Evolutionary conservation across 2,888 invertebrate species (phyloP), one percentile per base, ranked within the genome.

Genomic region (Caenorhabditis parvicauda): DNA sequence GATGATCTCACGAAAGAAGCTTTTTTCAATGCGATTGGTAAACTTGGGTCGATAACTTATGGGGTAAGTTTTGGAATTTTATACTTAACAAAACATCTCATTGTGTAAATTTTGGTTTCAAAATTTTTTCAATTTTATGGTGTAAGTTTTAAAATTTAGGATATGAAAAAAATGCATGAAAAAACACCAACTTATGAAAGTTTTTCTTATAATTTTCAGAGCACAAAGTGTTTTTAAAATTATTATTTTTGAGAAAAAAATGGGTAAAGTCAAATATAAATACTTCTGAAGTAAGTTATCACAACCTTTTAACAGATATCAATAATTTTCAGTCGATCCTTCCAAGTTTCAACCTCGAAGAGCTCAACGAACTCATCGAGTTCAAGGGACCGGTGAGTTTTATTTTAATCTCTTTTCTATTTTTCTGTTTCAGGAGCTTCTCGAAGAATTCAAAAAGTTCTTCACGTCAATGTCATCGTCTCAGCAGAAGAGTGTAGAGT

Each of bases 341-440:
- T 17, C 63, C 64, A 7, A 55, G 55, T 7, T 43, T 70, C 28
- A 54, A 29, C 2, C 47, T 42, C 41, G 69, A 69, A 39, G 70
- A 74, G 52, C 66, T 73, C 59, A 57, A 54, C 14, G 74, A 74
- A 42, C 48, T 70, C 57, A 59, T 59, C 14, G 44, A 42, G 19
- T 38, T 24, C 19, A 37, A n/a, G 19, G 29, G 28, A 19, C 37
- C 37, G 22, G 7, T 42, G 14, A 12, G 17, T 19, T 3, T 4
- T 24, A 17, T n/a, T 27, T 42, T 42, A 17, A 42, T 21, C 9
- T 7, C 12, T 19, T 21, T 41, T 41, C 21, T 9, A 9, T 41
- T 17, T 41, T 19, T 14, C 9, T 4, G 6, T 37, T 50, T 39
- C n/a, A 41, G 51, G 24, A 21, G 19, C 35, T 54, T 6, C 35